A percentile compares a stretch with the other conserved stretches of the same genome.
Conservation (phyloP, 1,140 invertebrate species). For the Chrysomallon squamiferum region DNA sequence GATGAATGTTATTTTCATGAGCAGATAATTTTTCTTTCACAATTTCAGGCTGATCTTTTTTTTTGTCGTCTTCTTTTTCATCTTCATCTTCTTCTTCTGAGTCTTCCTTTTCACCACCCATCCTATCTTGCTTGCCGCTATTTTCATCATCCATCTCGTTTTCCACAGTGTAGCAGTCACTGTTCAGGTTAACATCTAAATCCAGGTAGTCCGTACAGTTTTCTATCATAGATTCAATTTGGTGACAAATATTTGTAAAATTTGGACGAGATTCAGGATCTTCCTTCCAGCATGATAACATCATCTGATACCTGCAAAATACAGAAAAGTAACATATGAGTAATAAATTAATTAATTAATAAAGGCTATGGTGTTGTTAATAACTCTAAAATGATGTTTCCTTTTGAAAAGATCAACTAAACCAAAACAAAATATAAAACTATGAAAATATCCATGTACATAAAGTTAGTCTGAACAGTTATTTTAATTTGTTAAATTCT, state of each 20-base stretch:
- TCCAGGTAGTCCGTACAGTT: conserved; percentile 18
- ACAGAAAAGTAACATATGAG: not conserved
- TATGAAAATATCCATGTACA: too few relatives aligned
- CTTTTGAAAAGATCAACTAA: too few relatives aligned
- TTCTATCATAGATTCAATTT: conserved; percentile 21
- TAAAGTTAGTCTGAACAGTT: too few relatives aligned
- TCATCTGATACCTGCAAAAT: conserved; percentile 25
- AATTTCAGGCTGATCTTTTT: not conserved
- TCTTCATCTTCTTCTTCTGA: conserved; percentile 6
- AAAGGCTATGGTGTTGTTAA: too few relatives aligned
- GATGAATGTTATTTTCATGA: too few relatives aligned
- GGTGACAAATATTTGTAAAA: conserved; percentile 16
- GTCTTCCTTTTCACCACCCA: not conserved
- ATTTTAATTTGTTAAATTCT: too few relatives aligned
- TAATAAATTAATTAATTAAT: not conserved
- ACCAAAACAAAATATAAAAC: too few relatives aligned
- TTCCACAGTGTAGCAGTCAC: not conserved
- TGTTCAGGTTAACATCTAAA: conserved; percentile 1
- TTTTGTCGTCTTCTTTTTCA: not conserved
- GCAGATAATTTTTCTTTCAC: too few relatives aligned
- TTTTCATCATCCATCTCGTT: conserved; percentile 1
- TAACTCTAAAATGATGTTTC: too few relatives aligned
- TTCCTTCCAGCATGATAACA: conserved; percentile 24
- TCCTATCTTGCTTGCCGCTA: not conserved
- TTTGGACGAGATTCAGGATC: conserved; percentile 14